These are phyloP conservation scores for Abrostola triplasia DNA, from an alignment of 2,888 invertebrate genomes.

Conservation along the genomic window DNA sequence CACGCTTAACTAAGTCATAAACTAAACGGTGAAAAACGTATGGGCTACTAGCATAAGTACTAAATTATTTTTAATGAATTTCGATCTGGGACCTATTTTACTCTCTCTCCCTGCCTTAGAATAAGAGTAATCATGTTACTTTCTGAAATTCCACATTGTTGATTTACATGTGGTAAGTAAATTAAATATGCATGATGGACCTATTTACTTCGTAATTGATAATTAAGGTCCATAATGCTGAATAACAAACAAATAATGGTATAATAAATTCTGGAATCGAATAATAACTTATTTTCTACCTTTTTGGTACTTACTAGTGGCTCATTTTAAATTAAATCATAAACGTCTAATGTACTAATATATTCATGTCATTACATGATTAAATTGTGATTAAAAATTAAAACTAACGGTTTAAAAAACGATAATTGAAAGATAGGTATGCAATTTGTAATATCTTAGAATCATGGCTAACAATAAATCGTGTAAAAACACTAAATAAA, in stretches of 20 bases:
- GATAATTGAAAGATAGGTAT: not conserved
- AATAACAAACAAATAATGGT: too few species aligned
- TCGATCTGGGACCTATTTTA: not conserved
- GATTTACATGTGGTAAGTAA: too few species aligned
- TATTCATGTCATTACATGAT: slow-evolving; percentile 15
- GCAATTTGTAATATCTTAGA: slow-evolving; percentile 1
- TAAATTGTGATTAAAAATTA: slow-evolving; percentile 39
- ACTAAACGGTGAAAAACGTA: slow-evolving; percentile 21
- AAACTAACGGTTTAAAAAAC: slow-evolving; percentile 17
- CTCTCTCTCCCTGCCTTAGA: too few species aligned
- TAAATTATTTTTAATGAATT: not conserved
- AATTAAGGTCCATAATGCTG: too few species aligned
- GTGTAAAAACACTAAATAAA: not conserved
- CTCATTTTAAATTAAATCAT: slow-evolving; percentile 21
- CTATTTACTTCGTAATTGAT: too few species aligned
- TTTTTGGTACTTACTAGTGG: not conserved
- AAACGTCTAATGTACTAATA: slow-evolving; percentile 44
- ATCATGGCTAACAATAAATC: slow-evolving; percentile 8
- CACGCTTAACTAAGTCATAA: slow-evolving; percentile 55
- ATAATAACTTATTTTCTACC: not conserved
- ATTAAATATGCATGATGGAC: too few species aligned
- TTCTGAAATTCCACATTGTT: too few species aligned
- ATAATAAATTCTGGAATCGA: too few species aligned
- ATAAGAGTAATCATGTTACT: too few species aligned
- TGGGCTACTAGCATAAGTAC: slow-evolving; percentile 21